These are phyloP conservation scores for Mactromeris polynyma DNA, from an alignment of 2,888 invertebrate species.

Conservation along the genomic window DNA sequence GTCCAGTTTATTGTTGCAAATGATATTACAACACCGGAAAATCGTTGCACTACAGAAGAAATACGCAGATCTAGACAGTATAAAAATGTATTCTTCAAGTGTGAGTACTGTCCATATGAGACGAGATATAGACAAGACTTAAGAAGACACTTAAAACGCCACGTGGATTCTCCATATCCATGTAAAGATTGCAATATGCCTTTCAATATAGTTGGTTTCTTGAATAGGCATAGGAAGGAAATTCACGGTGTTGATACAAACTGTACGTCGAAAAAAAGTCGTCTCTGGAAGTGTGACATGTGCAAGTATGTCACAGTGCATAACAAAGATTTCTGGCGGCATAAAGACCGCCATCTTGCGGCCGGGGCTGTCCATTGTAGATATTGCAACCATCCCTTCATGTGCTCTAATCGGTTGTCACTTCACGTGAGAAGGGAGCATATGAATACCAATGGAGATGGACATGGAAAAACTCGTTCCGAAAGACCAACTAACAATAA, in stretches of 20 bases:
- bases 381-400: constrained; percentile 14
- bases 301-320: neutral
- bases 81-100: neutral
- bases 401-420: neutral
- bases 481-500: neutral
- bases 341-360: constrained; percentile 12
- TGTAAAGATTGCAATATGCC: constrained; percentile 34
- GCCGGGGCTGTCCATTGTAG: neutral
- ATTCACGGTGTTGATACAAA: neutral
- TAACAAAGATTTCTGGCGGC: neutral
- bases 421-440: neutral
- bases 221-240: neutral
- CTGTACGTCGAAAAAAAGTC: neutral
- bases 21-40: neutral
- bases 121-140: neutral
- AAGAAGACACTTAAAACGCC: neutral
- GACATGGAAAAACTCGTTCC: neutral
- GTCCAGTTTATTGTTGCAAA: neutral
- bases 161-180: neutral
- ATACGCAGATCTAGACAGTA: too few species aligned
- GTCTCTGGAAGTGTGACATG: neutral
- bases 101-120: constrained; percentile 11
- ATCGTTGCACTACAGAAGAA: neutral
- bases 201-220: neutral
- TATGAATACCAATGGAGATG: neutral